Conservation (phyloP, 2,113 vertebrate genomes). For the Varanus komodoensis region DNA sequence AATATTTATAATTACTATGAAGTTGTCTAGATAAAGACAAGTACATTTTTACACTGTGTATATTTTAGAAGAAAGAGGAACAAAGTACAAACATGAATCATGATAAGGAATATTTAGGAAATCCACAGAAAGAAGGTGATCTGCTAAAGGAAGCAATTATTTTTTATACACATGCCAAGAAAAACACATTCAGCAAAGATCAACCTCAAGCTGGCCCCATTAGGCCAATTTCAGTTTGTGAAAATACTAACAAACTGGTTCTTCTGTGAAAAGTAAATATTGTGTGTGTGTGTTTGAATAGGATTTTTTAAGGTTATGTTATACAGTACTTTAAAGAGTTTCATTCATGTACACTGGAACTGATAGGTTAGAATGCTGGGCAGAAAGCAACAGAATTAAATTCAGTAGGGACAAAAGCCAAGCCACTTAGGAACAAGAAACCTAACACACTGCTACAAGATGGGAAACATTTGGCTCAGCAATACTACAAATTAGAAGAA, state of each 20-base stretch:
- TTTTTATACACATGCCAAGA: neutral
- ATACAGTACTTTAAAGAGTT: neutral
- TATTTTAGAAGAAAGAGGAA: neutral
- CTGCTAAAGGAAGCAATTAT: constrained; percentile 2
- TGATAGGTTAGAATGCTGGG: too few species aligned
- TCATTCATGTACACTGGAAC: neutral
- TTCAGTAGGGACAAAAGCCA: too few species aligned
- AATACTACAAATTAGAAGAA: too few species aligned
- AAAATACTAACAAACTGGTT: neutral
- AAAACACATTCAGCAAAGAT: neutral
- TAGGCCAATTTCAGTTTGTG: neutral
- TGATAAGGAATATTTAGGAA: constrained; percentile 10
- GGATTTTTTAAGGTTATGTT: neutral
- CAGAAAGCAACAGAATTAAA: too few species aligned
- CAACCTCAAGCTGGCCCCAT: neutral
- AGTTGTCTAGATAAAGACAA: neutral
- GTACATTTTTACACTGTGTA: neutral
- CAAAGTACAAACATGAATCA: neutral
- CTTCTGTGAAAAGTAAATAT: neutral
- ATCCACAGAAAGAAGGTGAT: neutral
- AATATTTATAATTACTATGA: neutral
- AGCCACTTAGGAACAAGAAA: too few species aligned
- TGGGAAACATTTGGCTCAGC: too few species aligned
- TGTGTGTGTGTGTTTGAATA: neutral
- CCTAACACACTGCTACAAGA: too few species aligned